A percentile compares a stretch with the other conserved stretches of the same genome.
Conservation (phyloP, 2,797 vertebrate species). For the Malurus leucopterus region DNA sequence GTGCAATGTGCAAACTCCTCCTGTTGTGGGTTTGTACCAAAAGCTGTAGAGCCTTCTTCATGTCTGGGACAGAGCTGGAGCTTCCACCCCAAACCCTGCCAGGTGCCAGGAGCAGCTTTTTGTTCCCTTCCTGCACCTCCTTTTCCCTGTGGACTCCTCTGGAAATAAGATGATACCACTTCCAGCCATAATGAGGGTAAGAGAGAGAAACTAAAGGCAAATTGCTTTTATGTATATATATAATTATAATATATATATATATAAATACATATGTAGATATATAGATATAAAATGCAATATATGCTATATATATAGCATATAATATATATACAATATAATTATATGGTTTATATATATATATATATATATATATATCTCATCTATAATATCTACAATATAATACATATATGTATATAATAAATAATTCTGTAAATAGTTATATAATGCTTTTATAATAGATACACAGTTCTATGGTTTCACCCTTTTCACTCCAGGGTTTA, state of each 20-base stretch:
- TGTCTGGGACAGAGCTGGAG: neutral
- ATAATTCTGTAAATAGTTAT: too few relatives aligned
- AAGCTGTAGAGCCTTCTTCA: neutral
- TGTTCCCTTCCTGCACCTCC: neutral
- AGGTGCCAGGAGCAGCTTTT: neutral
- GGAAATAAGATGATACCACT: accelerated
- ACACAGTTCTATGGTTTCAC: neutral
- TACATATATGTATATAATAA: too few relatives aligned
- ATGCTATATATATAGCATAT: too few relatives aligned
- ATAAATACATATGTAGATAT: too few relatives aligned
- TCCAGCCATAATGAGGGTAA: neutral
- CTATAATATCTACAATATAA: too few relatives aligned
- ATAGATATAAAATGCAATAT: too few relatives aligned
- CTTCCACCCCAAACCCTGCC: neutral
- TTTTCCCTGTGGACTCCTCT: neutral
- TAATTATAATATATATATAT: too few relatives aligned
- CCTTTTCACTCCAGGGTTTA: neutral
- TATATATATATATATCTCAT: too few relatives aligned
- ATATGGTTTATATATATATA: too few relatives aligned
- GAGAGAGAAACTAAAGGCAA: neutral
- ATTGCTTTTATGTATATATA: too few relatives aligned
- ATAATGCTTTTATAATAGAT: too few relatives aligned
- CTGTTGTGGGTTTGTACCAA: neutral
- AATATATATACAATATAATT: too few relatives aligned
- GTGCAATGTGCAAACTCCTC: neutral